Base-by-base conservation (phyloP, 1,140 invertebrate genomes). In the Parapsyche elsis region DNA sequence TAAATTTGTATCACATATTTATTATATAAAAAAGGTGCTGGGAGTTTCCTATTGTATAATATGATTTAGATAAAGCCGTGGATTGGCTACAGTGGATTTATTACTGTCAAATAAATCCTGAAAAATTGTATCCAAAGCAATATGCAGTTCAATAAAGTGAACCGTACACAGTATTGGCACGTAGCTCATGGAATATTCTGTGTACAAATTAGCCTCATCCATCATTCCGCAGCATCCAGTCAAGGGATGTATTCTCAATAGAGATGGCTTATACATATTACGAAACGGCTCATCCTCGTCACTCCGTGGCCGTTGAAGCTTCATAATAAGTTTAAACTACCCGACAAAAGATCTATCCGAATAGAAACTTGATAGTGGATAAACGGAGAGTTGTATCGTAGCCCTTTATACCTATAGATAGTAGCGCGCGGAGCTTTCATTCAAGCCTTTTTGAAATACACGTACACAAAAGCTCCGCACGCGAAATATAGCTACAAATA, bases 341-440 rank as follows among this genome's bases (percentile, higher is more conserved):
- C 19, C 64, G 21, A 67, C 64, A 67, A 67, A 67, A 23, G 64
- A 67, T 5, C 24, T 26, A 67, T 67, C 24, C 64, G 64, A 26
- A 67, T 24, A 67, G 64, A 67, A 67, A 67, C 64, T 67, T 67
- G 64, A 67, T 67, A 67, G 64, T 10, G 64, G 24, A 67, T 67
- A 67, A 67, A 67, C 64, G 21, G 64, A 1, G 16, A 53, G 16
- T 14, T 53, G 49, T 53, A 53, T 53, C 49, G 49, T 10, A 12
- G 49, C 10, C 10, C 49, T 53, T 53, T 14, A 53, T 12, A 53
- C n/a, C n/a, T n/a, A n/a, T n/a, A n/a, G n/a, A n/a, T n/a, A n/a
- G n/a, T n/a, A n/a, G n/a, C n/a, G n/a, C n/a, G n/a, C n/a, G 49
- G 1, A 38, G 30, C 30, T 38, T 38, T 38, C 30, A 38, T 38